phyloP scores from a whole-genome alignment of 2,797 vertebrate species.

The Cyprinodon diabolis region DNA sequence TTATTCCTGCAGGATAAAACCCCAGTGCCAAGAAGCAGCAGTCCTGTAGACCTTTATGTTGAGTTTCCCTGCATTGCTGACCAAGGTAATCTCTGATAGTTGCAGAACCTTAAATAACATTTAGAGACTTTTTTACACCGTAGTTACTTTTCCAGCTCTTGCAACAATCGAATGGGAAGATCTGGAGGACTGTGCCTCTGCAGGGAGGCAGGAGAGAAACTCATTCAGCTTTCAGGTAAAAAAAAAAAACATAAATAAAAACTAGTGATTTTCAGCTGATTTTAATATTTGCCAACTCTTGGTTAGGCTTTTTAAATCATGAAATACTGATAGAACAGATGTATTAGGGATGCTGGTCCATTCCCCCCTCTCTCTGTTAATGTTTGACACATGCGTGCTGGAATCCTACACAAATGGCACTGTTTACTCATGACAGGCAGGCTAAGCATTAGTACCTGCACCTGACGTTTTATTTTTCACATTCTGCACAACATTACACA shows the following conservation, averaged over 20 bases:
- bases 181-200: slow-evolving; percentile 79
- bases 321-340: not conserved
- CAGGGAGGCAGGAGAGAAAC: slow-evolving; percentile 61
- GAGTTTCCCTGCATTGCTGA: slow-evolving; percentile 62
- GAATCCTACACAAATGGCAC: slow-evolving; percentile 52
- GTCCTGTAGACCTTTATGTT: slow-evolving; percentile 69
- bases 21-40: slow-evolving; percentile 66
- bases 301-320: not conserved
- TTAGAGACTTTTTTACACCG: not conserved
- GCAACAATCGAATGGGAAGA: slow-evolving; percentile 88
- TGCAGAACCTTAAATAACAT: not conserved
- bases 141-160: slow-evolving; percentile 71
- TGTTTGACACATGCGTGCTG: slow-evolving; percentile 59
- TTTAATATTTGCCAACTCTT: not conserved
- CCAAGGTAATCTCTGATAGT: slow-evolving; percentile 73
- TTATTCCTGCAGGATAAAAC: slow-evolving; percentile 46
- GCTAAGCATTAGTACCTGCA: slow-evolving; percentile 46
- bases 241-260: not conserved
- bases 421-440: slow-evolving; percentile 52
- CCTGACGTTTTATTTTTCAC: slow-evolving; percentile 30
- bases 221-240: slow-evolving; percentile 66
- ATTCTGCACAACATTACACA: not conserved
- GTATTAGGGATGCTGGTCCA: slow-evolving; percentile 2
- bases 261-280: not conserved
- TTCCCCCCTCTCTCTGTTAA: slow-evolving; percentile 52